Conservation (phyloP, 2,888 invertebrate genomes). For the Drosophila subsilvestris region DNA sequence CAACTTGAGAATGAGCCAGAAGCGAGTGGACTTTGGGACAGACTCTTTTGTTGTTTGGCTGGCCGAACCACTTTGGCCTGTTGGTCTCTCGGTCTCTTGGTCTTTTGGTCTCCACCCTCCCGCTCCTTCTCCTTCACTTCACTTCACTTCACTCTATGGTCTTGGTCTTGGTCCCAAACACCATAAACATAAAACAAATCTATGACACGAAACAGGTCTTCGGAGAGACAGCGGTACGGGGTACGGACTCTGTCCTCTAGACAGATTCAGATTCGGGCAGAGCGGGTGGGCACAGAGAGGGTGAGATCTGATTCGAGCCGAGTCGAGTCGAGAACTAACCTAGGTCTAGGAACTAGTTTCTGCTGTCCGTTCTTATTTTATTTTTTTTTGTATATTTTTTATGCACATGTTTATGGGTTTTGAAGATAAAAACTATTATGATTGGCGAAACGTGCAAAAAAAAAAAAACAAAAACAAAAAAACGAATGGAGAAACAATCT, state of each 20-base stretch:
- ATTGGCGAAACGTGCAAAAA: conserved; percentile 72
- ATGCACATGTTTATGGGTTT: conserved; percentile 76
- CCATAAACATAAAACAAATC: conserved; percentile 79
- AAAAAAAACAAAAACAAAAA: conserved; percentile 25
- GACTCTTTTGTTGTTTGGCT: conserved; percentile 77
- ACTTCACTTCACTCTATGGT: background rate
- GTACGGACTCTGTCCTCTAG: conserved; percentile 30
- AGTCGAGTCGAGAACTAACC: conserved; percentile 70
- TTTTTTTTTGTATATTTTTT: conserved; percentile 40
- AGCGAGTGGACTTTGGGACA: conserved; percentile 53
- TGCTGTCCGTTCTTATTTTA: conserved; percentile 21
- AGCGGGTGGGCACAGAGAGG: conserved; percentile 10
- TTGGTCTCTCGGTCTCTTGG: conserved; percentile 16
- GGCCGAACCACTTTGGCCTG: conserved; percentile 73
- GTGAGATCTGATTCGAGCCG: conserved; percentile 25
- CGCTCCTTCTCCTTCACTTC: background rate
- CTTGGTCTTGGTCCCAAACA: conserved; percentile 68
- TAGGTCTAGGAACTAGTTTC: conserved; percentile 76
- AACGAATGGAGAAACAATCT: conserved; percentile 43
- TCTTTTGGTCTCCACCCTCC: conserved; percentile 29
- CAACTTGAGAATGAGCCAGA: conserved; percentile 20
- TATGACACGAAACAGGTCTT: conserved; percentile 76
- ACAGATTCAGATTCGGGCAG: background rate
- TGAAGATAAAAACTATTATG: conserved; percentile 73
- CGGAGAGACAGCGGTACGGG: conserved; percentile 5